phyloP scores from a whole-genome alignment of 2,888 invertebrate genomes.

The Pachliopta kotzebuea region DNA sequence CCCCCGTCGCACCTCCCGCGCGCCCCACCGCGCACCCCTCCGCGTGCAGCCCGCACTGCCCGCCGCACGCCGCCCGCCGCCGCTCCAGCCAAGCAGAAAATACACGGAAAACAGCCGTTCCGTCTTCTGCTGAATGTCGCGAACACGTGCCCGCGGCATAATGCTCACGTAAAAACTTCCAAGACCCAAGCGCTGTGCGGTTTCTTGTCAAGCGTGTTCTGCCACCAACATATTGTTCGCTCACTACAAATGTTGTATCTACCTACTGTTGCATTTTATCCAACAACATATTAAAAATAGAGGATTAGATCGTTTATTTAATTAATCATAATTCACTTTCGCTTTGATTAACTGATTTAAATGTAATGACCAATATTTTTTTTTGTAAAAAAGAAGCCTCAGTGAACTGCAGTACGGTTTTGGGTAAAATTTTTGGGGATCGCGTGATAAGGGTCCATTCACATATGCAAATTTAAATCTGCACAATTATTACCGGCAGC shows the following conservation, averaged over 20 bases:
- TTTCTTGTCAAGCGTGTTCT: slow-evolving; percentile 43
- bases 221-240: slow-evolving; percentile 22
- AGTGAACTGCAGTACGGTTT: not conserved
- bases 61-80: slow-evolving; percentile 20
- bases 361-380: not conserved
- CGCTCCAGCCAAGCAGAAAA: slow-evolving; percentile 63
- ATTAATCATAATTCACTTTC: too few species aligned
- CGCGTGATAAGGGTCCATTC: slow-evolving; percentile 48
- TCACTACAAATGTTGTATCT: slow-evolving; percentile 15
- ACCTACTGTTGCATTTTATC: not conserved
- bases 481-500: slow-evolving; percentile 58
- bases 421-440: slow-evolving; percentile 31
- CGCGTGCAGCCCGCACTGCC: not conserved
- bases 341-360: not conserved
- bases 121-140: slow-evolving; percentile 53
- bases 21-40: not conserved
- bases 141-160: slow-evolving; percentile 69
- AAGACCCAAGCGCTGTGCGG: slow-evolving; percentile 53
- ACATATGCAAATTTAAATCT: slow-evolving; percentile 62
- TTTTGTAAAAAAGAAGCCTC: not conserved
- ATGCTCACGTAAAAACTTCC: slow-evolving; percentile 56
- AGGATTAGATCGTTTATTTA: not conserved
- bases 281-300: not conserved
- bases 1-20: slow-evolving; percentile 38
- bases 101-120: slow-evolving; percentile 72